A percentile compares a stretch with the other conserved stretches of the same genome.
Evolutionary conservation across 2,888 invertebrate genomes (phyloP).

Genomic region (Cryptus armator): DNA sequence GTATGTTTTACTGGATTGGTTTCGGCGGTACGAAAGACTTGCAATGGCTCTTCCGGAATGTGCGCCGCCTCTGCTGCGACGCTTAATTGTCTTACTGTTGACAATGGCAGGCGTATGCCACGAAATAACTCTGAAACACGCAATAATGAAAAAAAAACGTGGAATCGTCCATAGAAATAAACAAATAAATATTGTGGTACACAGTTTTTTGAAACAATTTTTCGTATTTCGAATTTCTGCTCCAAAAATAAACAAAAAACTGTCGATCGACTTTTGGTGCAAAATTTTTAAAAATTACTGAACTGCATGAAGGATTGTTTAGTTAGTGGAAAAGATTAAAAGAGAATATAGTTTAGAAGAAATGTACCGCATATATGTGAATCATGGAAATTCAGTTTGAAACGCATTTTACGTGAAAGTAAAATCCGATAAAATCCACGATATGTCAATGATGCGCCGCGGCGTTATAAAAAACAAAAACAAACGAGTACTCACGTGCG

Average conservation of each 20-base stretch:
- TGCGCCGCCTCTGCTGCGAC: slow-evolving; percentile 71
- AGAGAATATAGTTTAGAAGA: too few species aligned
- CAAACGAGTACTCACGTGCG: not conserved
- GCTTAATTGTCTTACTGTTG: slow-evolving; percentile 67
- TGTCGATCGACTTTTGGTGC: too few species aligned
- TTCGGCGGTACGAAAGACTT: slow-evolving; percentile 85
- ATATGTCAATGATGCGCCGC: not conserved
- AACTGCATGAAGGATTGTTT: too few species aligned
- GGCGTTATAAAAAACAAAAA: not conserved
- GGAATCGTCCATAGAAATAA: not conserved
- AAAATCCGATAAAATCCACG: not conserved
- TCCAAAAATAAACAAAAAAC: too few species aligned
- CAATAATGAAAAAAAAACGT: too few species aligned
- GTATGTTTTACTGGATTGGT: slow-evolving; percentile 88
- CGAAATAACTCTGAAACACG: slow-evolving; percentile 44
- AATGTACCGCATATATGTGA: too few species aligned
- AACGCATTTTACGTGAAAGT: not conserved
- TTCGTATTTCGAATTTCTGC: too few species aligned
- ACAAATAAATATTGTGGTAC: too few species aligned
- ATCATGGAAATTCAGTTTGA: too few species aligned
- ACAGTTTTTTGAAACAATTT: too few species aligned
- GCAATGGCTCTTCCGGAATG: slow-evolving; percentile 72
- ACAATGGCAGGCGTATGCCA: not conserved
- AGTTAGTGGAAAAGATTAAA: too few species aligned
- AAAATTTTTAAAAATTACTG: too few species aligned